A percentile compares a stretch with the other conserved stretches of the same genome.
Evolutionary conservation across 2,888 invertebrate species (phyloP).

Genomic region (Drosophila recens): DNA sequence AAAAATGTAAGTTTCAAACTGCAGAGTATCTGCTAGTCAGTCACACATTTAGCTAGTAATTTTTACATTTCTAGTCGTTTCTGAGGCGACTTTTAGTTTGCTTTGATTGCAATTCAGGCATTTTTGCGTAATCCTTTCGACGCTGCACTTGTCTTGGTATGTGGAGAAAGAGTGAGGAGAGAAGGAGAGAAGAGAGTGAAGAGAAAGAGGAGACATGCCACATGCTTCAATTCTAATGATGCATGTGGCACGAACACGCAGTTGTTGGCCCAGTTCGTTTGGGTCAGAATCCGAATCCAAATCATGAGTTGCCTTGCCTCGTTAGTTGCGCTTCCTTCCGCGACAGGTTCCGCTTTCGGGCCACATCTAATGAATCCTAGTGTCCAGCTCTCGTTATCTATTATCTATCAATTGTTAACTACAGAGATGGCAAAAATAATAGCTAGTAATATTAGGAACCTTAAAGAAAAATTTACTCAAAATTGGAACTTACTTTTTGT

Average conservation of each 20-base stretch:
- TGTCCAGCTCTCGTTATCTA: constrained; percentile 30
- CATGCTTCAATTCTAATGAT: constrained; percentile 74
- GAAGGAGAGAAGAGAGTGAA: neutral
- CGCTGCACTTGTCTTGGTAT: constrained; percentile 37
- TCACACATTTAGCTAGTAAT: neutral
- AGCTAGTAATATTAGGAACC: no score
- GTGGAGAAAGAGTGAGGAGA: neutral
- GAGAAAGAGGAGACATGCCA: constrained; percentile 7
- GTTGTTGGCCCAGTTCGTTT: constrained; percentile 45
- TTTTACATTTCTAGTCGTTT: neutral
- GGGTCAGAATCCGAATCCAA: constrained; percentile 15
- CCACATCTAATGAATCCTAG: constrained; percentile 33
- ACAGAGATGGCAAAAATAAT: no score
- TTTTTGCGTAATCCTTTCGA: constrained; percentile 72
- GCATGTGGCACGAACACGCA: constrained; percentile 61
- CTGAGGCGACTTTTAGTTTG: constrained; percentile 7
- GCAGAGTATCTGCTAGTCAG: constrained; percentile 9
- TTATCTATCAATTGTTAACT: neutral
- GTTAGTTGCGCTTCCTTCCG: constrained; percentile 51
- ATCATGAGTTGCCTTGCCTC: constrained; percentile 9
- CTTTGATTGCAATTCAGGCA: constrained; percentile 36
- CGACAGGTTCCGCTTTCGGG: constrained; percentile 25
- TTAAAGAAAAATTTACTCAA: no score
- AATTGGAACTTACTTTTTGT: no score
- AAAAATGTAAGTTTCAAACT: neutral